Evolutionary conservation across 2,888 invertebrate species (phyloP).

Genomic region (Trissoscelio sp.): DNA sequence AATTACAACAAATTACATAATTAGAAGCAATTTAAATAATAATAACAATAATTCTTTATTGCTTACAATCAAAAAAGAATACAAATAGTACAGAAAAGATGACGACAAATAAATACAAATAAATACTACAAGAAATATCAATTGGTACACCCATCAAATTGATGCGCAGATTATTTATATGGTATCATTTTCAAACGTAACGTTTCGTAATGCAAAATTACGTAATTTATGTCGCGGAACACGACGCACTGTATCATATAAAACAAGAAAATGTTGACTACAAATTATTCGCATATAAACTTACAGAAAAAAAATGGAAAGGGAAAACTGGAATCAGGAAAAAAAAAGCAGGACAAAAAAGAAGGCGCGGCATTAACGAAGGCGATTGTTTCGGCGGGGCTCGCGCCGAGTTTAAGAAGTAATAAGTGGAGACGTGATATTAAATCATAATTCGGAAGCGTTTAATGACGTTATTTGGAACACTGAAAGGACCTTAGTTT

Average conservation of each 20-base stretch:
- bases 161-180: constrained; percentile 3
- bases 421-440: constrained; percentile 38
- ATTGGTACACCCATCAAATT: not conserved
- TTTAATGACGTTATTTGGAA: constrained; percentile 54
- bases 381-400: constrained; percentile 13
- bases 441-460: constrained; percentile 47
- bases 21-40: not conserved
- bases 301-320: constrained; percentile 5
- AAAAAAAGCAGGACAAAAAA: not conserved
- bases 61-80: no score
- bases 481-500: constrained; percentile 53
- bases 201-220: constrained; percentile 22
- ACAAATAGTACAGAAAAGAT: no score
- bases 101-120: no score
- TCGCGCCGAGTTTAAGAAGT: constrained; percentile 28
- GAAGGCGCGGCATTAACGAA: constrained; percentile 30
- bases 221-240: constrained; percentile 8
- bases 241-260: not conserved
- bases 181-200: constrained; percentile 30
- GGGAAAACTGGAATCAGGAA: not conserved
- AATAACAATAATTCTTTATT: not conserved
- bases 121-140: not conserved
- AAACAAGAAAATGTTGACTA: constrained; percentile 21
- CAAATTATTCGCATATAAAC: constrained; percentile 10
- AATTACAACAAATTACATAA: constrained; percentile 13